These are phyloP conservation scores for Anoura caudifer DNA, from an alignment of 2,113 vertebrate species.

Conservation along the genomic window DNA sequence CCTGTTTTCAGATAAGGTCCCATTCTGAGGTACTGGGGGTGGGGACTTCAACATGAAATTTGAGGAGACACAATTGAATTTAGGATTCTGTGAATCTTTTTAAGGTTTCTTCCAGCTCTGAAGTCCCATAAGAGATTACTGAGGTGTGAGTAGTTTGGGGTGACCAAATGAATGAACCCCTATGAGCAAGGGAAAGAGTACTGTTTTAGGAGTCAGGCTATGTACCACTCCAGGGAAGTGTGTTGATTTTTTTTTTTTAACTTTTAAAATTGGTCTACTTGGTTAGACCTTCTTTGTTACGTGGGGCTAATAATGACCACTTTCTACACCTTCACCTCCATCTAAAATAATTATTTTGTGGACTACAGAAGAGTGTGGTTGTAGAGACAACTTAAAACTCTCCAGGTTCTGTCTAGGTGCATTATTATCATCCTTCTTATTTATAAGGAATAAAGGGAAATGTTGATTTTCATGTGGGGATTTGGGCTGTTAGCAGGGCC, in stretches of 20 bases:
- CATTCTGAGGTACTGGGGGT: neutral
- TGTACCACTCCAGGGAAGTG: neutral
- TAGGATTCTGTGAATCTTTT: neutral
- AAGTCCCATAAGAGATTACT: neutral
- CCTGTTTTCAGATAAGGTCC: neutral
- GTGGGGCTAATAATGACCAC: neutral
- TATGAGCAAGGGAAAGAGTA: neutral
- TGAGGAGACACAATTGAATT: neutral
- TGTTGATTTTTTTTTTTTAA: neutral
- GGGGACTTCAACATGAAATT: neutral
- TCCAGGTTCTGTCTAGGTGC: neutral
- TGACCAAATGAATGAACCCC: neutral
- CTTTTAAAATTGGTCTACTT: neutral
- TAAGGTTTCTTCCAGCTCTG: neutral
- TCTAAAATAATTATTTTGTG: neutral
- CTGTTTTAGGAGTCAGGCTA: neutral
- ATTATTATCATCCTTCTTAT: neutral
- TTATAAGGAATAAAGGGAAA: neutral
- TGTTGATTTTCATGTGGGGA: neutral
- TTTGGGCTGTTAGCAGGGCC: constrained; percentile 24
- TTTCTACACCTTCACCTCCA: neutral
- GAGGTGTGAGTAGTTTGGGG: neutral
- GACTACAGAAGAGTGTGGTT: neutral
- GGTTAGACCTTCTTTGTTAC: neutral
- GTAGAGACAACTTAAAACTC: neutral